A percentile compares a stretch with the other conserved stretches of the same genome.
Conservation (phyloP, 2,113 vertebrate genomes). For the Tapirus terrestris region DNA sequence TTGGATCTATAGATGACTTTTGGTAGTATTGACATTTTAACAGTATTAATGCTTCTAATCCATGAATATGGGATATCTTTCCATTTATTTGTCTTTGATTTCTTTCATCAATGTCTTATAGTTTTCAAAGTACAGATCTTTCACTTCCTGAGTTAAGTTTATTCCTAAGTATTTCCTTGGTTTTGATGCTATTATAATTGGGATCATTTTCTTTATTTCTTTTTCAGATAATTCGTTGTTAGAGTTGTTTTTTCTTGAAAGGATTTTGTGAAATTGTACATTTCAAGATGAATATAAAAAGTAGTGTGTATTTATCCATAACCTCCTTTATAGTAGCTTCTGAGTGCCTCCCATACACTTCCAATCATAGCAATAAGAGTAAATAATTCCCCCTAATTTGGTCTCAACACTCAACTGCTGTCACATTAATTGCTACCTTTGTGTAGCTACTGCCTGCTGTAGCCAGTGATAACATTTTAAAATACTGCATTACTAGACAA, state of each 20-base stretch:
- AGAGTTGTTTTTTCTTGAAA: not conserved
- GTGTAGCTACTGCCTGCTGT: conserved; percentile 10
- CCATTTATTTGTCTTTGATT: no score
- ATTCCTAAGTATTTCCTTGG: no score
- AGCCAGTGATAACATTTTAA: conserved; percentile 43
- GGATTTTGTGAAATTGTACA: conserved; percentile 39
- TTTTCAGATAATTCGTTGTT: no score
- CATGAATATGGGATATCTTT: no score
- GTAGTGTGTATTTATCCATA: conserved; percentile 53
- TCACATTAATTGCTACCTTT: conserved; percentile 71
- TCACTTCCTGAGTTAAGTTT: no score
- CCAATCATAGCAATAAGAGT: conserved; percentile 38
- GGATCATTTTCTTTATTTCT: no score
- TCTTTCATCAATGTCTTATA: no score
- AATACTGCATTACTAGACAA: conserved; percentile 41
- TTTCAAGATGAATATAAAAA: conserved; percentile 65
- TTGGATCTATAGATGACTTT: no score
- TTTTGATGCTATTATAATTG: no score
- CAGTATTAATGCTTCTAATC: no score
- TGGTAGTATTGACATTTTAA: no score
- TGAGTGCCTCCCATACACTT: not conserved
- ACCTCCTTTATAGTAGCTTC: conserved; percentile 21
- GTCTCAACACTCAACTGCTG: conserved; percentile 38
- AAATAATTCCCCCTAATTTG: conserved; percentile 74
- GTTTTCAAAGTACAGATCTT: no score